Percentiles rank a stretch among this genome's conserved stretches.
phyloP scores from a whole-genome alignment of 2,113 vertebrate genomes.

The Equus przewalskii region DNA sequence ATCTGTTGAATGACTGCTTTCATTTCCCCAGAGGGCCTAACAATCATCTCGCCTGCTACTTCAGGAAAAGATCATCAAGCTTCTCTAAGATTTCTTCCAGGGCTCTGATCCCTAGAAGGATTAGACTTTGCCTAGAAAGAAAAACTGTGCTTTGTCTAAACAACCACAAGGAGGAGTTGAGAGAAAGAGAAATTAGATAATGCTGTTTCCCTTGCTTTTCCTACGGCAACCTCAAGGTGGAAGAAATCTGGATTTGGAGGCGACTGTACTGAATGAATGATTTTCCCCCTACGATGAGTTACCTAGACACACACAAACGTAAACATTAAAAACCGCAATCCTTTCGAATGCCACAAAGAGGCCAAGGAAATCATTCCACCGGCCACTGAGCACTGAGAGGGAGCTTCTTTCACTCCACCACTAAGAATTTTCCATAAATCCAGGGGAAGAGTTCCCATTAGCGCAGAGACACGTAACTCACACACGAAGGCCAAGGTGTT shows the following conservation, averaged over 20 bases:
- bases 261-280: slow-evolving; percentile 56
- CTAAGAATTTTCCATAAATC: neutral
- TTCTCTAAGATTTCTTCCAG: neutral
- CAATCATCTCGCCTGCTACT: neutral
- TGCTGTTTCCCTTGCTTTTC: slow-evolving; percentile 57
- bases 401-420: neutral
- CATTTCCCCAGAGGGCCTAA: neutral
- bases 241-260: slow-evolving; percentile 39
- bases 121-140: slow-evolving; percentile 67
- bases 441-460: neutral
- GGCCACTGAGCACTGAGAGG: neutral
- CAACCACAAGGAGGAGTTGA: slow-evolving; percentile 79
- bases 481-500: neutral
- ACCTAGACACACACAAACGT: neutral
- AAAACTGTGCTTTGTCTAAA: slow-evolving; percentile 59
- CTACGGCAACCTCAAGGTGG: slow-evolving; percentile 70
- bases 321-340: neutral
- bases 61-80: neutral
- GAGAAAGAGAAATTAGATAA: neutral
- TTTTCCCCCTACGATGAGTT: slow-evolving; percentile 32
- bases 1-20: neutral
- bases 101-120: slow-evolving; percentile 63
- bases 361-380: neutral
- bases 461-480: neutral
- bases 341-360: neutral